Percentiles rank a stretch among this genome's conserved stretches.
Conservation (phyloP, 2,113 vertebrate genomes). For the Balaeniceps rex region DNA sequence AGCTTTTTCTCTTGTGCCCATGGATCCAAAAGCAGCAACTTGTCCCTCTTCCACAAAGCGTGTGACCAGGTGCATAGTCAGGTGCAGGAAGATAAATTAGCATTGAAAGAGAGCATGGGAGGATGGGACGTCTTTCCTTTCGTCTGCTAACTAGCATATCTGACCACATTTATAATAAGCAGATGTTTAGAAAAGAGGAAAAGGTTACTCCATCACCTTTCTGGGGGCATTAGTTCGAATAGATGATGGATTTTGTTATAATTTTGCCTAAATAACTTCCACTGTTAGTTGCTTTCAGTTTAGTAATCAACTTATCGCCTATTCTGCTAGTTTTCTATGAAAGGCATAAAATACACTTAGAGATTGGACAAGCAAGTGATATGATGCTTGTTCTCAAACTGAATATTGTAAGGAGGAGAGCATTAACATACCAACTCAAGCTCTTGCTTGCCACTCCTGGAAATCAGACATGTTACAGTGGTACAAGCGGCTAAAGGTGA, state of each 20-base stretch:
- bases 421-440: background rate
- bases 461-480: background rate
- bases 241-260: background rate
- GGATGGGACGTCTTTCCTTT: background rate
- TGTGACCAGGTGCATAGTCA: background rate
- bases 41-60: background rate
- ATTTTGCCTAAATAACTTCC: background rate
- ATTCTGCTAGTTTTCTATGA: background rate
- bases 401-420: background rate
- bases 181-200: background rate
- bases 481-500: background rate
- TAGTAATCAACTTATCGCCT: background rate
- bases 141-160: background rate
- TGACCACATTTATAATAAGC: background rate
- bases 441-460: background rate
- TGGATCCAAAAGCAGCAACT: background rate
- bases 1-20: background rate
- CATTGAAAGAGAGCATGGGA: background rate
- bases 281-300: background rate
- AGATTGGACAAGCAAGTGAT: background rate
- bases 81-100: background rate
- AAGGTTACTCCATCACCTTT: background rate
- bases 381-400: background rate
- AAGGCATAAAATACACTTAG: background rate
- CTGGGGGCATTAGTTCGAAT: background rate